Evolutionary conservation across 2,888 invertebrate genomes (phyloP).

Genomic region (Amphiduros pacificus): DNA sequence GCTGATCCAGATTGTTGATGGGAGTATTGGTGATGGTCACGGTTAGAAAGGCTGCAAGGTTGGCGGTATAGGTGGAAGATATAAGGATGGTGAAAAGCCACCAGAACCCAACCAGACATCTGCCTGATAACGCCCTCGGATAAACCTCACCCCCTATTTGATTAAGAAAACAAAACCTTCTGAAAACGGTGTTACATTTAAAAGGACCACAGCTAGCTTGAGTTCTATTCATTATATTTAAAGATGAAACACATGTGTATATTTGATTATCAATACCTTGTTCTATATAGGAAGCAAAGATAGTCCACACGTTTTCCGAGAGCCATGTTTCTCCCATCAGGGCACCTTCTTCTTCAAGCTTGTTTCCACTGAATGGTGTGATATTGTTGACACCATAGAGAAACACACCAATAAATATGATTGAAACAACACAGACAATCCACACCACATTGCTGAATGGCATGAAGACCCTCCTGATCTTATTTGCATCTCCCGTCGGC

Average conservation of each 20-base stretch:
- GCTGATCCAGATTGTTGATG: constrained; percentile 31
- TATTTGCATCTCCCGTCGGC: constrained; percentile 30
- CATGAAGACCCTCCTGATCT: constrained; percentile 38
- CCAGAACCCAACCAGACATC: constrained; percentile 34
- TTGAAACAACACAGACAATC: constrained; percentile 30
- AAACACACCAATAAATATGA: constrained; percentile 32
- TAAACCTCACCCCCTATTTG: neutral
- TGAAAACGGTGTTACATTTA: too few species aligned
- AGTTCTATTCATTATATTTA: too few species aligned
- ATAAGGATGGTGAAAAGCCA: constrained; percentile 38
- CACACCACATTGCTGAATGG: constrained; percentile 37
- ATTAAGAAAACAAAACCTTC: too few species aligned
- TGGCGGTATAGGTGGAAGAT: constrained; percentile 36
- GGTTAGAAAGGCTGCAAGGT: constrained; percentile 37
- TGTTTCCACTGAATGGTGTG: neutral
- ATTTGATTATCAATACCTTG: too few species aligned
- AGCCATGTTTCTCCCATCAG: neutral
- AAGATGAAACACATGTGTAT: too few species aligned
- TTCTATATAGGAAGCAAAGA: too few species aligned
- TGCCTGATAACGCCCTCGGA: constrained; percentile 23
- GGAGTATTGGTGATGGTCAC: constrained; percentile 32
- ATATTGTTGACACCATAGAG: constrained; percentile 20
- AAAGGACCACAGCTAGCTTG: too few species aligned
- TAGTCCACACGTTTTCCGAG: neutral
- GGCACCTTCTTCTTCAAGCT: neutral